Base-by-base conservation (phyloP, 1,140 invertebrate genomes). In the Chironomus tepperi region DNA sequence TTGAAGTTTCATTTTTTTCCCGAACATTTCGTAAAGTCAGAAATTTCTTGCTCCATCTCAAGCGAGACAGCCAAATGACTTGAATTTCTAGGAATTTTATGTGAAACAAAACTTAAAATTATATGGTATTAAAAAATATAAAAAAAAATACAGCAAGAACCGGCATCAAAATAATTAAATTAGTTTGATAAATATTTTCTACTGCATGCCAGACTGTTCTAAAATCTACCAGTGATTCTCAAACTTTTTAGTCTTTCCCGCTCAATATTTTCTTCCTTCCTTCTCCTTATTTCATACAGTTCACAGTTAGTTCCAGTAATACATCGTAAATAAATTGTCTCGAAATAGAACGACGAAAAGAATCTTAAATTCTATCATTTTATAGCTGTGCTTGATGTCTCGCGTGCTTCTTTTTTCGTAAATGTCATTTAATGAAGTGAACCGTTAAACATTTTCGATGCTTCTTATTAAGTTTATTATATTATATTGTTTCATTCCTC, bases 401-500 rank as follows among this genome's bases (percentile, higher is more conserved):
- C 12, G 9, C n/a, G 47, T 57, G 47, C n/a, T n/a, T 57, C n/a
- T 57, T 15, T n/a, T 57, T 47, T 47, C 15, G 8, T 57, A 57
- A 57, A 70, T 70, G 65, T 21, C 65, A 70, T 70, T 70, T 70
- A 18, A 70, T 70, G 65, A 57, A 57, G 18, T 70, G 65, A 70
- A 70, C 65, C 65, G 65, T 70, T 70, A 70, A 70, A 70, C 12
- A 57, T 47, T 10, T 47, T 47, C 43, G 15, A 47, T 47, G 15
- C 47, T 70, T 70, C 65, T 70, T 70, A 70, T 70, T 70, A 16
- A 18, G 7, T 19, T 70, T 70, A n/a, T n/a, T n/a, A n/a, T n/a
- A n/a, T 70, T 15, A 5, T 57, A 47, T 15, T 57, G 12, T n/a
- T 57, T 57, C 47, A 57, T 57, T 57, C 3, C 15, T 57, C 47